Conservation (phyloP, 2,888 invertebrate species). For the Nemapogon koenigi region DNA sequence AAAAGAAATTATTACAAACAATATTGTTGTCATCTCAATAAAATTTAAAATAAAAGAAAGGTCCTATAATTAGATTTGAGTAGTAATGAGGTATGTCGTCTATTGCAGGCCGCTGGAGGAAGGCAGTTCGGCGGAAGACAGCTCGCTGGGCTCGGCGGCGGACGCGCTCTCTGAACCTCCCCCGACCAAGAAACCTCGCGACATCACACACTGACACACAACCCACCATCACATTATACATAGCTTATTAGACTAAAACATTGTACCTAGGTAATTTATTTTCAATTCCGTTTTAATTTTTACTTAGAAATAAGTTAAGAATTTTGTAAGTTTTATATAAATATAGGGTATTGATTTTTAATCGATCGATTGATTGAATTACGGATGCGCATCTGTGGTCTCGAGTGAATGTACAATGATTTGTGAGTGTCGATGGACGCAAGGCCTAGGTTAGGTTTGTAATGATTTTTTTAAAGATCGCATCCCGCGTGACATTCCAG, state of each 20-base stretch:
- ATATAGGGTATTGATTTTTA: constrained; percentile 7
- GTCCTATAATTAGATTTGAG: too few species aligned
- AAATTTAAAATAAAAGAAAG: too few species aligned
- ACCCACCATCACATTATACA: constrained; percentile 49
- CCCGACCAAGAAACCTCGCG: constrained; percentile 49
- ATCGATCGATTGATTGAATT: constrained; percentile 31
- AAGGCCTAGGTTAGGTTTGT: constrained; percentile 26
- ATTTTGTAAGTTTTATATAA: constrained; percentile 67
- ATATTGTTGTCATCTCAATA: too few species aligned
- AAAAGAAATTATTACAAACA: too few species aligned
- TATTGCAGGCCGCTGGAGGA: constrained; percentile 51
- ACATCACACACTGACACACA: constrained; percentile 55
- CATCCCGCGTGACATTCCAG: constrained; percentile 62
- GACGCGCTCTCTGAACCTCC: constrained; percentile 27
- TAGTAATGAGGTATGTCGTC: neutral
- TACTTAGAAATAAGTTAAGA: constrained; percentile 59
- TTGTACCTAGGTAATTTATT: constrained; percentile 68
- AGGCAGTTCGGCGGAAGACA: constrained; percentile 61
- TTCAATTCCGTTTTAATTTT: constrained; percentile 66
- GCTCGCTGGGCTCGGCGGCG: constrained; percentile 50
- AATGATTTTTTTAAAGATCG: constrained; percentile 46
- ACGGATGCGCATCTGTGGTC: constrained; percentile 41
- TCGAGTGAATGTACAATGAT: constrained; percentile 21
- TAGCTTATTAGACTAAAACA: constrained; percentile 59
- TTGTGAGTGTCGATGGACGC: constrained; percentile 30